A percentile compares a stretch with the other conserved stretches of the same genome.
phyloP scores from a whole-genome alignment of 2,888 invertebrate species.

The Blomia tropicalis region DNA sequence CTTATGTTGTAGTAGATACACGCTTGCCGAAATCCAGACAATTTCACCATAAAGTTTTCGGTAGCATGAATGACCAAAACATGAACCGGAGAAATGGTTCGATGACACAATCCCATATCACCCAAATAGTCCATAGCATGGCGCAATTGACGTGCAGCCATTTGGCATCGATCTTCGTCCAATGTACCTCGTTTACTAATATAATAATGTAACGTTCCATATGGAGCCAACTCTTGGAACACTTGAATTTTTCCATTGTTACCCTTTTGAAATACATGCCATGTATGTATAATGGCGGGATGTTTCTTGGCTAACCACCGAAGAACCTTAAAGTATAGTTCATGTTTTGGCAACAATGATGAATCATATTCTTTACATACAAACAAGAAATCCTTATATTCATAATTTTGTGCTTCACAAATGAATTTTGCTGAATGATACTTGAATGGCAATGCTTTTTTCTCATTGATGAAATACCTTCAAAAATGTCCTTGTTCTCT shows the following conservation, averaged over 20 bases:
- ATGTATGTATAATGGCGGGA: background rate
- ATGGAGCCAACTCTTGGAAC: background rate
- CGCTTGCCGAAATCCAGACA: slow-evolving; percentile 1
- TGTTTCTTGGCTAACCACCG: background rate
- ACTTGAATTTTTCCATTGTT: background rate
- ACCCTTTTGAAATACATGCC: background rate
- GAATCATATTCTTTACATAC: background rate
- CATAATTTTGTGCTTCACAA: background rate
- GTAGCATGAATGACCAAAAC: background rate
- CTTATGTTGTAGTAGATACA: background rate
- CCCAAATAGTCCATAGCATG: slow-evolving; percentile 16
- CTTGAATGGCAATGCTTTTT: background rate
- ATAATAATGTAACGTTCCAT: background rate
- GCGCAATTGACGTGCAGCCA: background rate
- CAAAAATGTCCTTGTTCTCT: background rate
- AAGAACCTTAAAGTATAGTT: background rate
- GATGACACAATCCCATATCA: background rate
- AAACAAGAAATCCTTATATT: background rate
- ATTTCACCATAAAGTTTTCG: slow-evolving; percentile 1
- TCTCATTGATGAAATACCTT: background rate
- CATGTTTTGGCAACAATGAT: background rate
- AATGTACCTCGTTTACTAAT: background rate
- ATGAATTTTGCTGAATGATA: background rate
- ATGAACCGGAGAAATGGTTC: slow-evolving; percentile 7
- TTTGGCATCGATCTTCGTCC: background rate